Percentiles rank a stretch among this genome's conserved stretches.
Conservation (phyloP, 2,797 vertebrate species). For the Trichosurus vulpecula region DNA sequence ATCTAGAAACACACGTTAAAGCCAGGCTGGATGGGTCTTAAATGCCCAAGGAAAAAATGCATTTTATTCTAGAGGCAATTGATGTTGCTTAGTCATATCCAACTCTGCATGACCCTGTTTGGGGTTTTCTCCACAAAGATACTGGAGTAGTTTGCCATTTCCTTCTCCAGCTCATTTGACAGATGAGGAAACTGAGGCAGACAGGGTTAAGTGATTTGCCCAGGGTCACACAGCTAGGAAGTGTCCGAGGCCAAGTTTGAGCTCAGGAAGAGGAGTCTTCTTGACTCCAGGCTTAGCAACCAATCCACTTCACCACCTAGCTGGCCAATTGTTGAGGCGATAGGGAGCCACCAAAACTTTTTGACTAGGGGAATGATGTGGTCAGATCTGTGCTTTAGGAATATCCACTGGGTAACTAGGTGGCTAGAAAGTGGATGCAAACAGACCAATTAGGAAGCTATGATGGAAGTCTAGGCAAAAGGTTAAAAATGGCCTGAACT, state of each 20-base stretch:
- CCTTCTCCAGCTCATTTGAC: not conserved
- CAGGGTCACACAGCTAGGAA: not conserved
- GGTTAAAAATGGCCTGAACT: not conserved
- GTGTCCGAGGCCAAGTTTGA: not conserved
- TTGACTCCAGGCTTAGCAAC: not conserved
- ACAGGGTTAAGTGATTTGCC: too few species aligned
- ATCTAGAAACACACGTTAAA: not conserved
- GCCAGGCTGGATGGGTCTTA: not conserved
- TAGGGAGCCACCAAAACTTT: not conserved
- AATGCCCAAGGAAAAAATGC: not conserved
- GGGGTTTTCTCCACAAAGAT: not conserved
- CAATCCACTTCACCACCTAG: not conserved
- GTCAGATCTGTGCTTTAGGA: not conserved
- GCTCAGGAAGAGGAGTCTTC: not conserved
- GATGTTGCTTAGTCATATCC: not conserved
- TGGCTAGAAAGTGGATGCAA: not conserved
- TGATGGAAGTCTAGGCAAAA: not conserved
- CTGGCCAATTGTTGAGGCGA: not conserved
- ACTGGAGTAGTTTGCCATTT: not conserved
- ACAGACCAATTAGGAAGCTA: not conserved
- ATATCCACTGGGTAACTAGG: not conserved
- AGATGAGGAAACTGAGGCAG: not conserved
- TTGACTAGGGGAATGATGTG: not conserved
- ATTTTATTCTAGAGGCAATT: not conserved
- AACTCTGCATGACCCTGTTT: not conserved